Evolutionary conservation across 2,113 vertebrate genomes (phyloP), one percentile per base, ranked within the genome.

Genomic region (Erpornis zantholeuca): DNA sequence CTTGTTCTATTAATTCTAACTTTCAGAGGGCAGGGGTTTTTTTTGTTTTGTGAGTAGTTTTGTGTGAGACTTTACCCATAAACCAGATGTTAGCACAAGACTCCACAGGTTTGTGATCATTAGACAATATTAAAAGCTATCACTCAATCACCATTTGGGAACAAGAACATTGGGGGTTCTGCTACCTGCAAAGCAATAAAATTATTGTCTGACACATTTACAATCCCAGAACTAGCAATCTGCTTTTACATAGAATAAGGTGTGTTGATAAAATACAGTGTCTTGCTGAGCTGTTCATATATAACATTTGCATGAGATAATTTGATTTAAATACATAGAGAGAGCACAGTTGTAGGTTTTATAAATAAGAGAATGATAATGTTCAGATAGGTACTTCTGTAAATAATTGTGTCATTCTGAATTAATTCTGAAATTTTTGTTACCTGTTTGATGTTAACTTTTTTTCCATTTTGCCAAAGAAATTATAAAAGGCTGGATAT

Each of bases 291-390:
- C 87, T 93, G 54, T 90, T 98, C 86, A 47, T 97, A 94, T 90
- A 96, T 92, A 94, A 81, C 59, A 96, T 96, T 97, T 97, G 81
- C 95, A 96, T 97, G 97, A 94, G 93, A 90, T 97, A 96, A 98
- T 98, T 97, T 97, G 97, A 98, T 97, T 98, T 97, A 97, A 98
- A 96, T 97, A 96, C 89, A 85, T 45, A 31, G 47, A 94, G 87
- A 15, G 35, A 88, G 54, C 79, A 89, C 57, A 77, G 86, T 56
- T 89, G 70, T 42, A 69, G 71, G 71, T 70, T 77, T 93, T 91
- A 86, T 71, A 49, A 53, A 77, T 68, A 65, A 90, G 85, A 94
- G 78, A 94, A 60, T 25, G 25, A 79, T 76, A 84, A 65, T 78
- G 59, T 66, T 63, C 75, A 91, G 75, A 70, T 73, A 80, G 82